Conservation (phyloP, 2,888 invertebrate species). For the Tineola bisselliella region DNA sequence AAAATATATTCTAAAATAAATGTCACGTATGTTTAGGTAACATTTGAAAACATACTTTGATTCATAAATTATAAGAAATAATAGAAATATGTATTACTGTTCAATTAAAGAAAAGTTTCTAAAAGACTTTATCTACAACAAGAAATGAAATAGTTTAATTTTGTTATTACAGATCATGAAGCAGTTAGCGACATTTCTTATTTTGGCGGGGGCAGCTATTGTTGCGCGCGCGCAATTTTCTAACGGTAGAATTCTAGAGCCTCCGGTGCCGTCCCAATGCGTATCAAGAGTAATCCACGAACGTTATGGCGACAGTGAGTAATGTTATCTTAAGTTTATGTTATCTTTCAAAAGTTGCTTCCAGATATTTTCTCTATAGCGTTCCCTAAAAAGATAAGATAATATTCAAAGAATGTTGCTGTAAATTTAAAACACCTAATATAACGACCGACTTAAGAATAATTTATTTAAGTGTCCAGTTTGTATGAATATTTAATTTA, state of each 20-base stretch:
- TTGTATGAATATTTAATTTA: no score
- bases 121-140: no score
- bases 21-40: no score
- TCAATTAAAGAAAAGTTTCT: no score
- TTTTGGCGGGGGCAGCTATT: constrained; percentile 31
- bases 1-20: no score
- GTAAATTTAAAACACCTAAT: no score
- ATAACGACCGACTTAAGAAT: no score
- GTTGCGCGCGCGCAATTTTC: constrained; percentile 73
- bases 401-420: no score
- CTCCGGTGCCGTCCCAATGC: constrained; percentile 79
- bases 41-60: no score
- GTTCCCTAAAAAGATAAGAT: neutral
- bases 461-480: no score
- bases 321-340: constrained; percentile 15
- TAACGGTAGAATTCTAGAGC: constrained; percentile 80
- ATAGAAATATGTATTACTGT: no score
- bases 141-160: neutral
- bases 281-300: constrained; percentile 79
- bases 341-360: neutral
- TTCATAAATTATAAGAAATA: no score
- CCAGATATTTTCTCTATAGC: neutral
- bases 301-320: constrained; percentile 77
- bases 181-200: constrained; percentile 28
- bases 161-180: constrained; percentile 47